Evolutionary conservation across 1,140 invertebrate genomes (phyloP), one percentile per base, ranked within the genome.

Genomic region (Berghia stephanieae): DNA sequence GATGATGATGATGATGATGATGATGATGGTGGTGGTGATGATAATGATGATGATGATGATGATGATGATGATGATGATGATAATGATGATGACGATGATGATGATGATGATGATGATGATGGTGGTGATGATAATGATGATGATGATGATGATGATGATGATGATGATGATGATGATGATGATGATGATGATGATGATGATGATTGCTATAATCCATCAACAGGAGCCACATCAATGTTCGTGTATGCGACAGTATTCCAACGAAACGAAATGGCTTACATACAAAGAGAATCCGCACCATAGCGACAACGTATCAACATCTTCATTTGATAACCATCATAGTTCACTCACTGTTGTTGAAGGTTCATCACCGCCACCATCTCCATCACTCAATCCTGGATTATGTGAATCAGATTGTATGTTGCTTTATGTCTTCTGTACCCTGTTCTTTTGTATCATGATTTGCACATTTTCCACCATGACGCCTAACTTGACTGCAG

Each of bases 401-500:
- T 91, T 91, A 76, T 95, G 94, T 83, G 85, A 87, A 5, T 92
- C 92, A 0, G 88, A 88, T 0, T 95, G 94, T 84, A 88, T 89
- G 1, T 91, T 92, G 81, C 86, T 95, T 60, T 92, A 92, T 84
- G 86, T 93, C 0, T 95, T 94, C 87, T 89, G 94, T 21, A 88
- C 86, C 0, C 85, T 94, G 3, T 91, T 93, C 18, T 94, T 94
- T 83, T 86, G 93, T 2, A 90, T 93, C n/a, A 94, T 95, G 92
- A 90, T 94, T 40, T 93, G 94, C 83, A 94, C 94, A 0, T 95
- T 95, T 83, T 85, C 94, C 0, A 92, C 93, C 68, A 94, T 93
- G 24, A 94, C 95, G 92, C 94, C 94, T 0, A 93, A 94, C 0
- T 86, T 95, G 0, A 93, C 94, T 0, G 93, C 93, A 3, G 94